Base-by-base conservation (phyloP, 2,888 invertebrate genomes). In the Dynastes hyllus region DNA sequence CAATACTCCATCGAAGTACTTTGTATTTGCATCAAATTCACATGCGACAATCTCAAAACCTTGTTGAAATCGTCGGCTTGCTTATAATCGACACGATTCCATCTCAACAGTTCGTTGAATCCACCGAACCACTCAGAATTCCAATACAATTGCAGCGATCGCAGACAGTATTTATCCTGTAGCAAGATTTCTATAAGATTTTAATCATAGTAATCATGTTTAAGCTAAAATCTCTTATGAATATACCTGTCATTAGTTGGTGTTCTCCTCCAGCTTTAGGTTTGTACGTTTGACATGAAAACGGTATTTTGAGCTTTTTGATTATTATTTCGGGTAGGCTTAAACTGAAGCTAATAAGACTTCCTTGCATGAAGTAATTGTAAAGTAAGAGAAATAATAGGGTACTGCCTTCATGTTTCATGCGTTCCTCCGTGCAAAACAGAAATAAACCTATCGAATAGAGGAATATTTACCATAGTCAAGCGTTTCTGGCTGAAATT, bases 1-100 rank as follows among this genome's bases (percentile, higher is more conserved):
- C 91, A 90, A 85, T 90, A 90, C 70, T 90, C 84, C 0, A 92
- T 89, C 71, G 91, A 92, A 5, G 92, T 91, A 0, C 89, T 88
- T 82, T 91, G 90, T 50, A 94, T 85, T 9, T 88, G 85, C 0
- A 87, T 85, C 53, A 92, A 86, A 86, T 93, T 93, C 65, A 84
- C 83, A 77, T 88, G 86, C 16, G 83, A 86, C 37, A 90, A 80
- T 80, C 85, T 84, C 51, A 90, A 83, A 13, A 85, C 82, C 6
- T 86, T 83, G 27, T 83, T 83, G 82, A 88, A 88, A 80, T 84
- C 82, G n/a, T 82, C 80, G 16, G 81, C 70, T n/a, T 84, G 82
- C 16, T 83, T 83, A 37, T 84, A 82, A 8, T 82, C 79, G 16
- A 85, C 70, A 76, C 87, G 82, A 0, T 86, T 82, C 85, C 86